Percentiles rank a stretch among this genome's conserved stretches.
Evolutionary conservation across 2,888 invertebrate species (phyloP).

Genomic region (Taphrorychus bicolor): DNA sequence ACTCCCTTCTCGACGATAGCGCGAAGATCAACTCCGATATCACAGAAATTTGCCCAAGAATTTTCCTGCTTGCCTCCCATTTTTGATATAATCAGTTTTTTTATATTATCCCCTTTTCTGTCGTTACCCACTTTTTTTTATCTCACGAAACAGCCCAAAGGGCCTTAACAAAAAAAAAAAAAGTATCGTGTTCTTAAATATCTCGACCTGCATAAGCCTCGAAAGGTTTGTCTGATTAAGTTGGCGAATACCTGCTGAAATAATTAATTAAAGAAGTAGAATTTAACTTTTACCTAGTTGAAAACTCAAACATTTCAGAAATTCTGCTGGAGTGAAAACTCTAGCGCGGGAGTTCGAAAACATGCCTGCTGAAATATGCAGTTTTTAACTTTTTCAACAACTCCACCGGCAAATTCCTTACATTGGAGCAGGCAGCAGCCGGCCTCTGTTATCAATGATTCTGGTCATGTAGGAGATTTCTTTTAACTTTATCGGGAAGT

Average conservation of each 20-base stretch:
- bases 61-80: not conserved
- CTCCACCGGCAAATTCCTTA: not conserved
- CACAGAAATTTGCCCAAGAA: not conserved
- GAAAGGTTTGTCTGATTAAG: not conserved
- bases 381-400: conserved; percentile 1
- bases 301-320: not conserved
- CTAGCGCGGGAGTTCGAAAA: not conserved
- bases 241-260: not conserved
- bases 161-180: not conserved
- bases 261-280: not conserved
- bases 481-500: conserved; percentile 1
- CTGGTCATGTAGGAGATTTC: conserved; percentile 4
- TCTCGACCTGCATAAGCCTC: not conserved
- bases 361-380: conserved; percentile 2
- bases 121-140: not conserved
- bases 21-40: not conserved
- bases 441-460: not conserved
- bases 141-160: too few relatives aligned
- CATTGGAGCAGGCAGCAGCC: not conserved
- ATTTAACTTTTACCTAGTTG: not conserved
- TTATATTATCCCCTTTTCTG: not conserved
- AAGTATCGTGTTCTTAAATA: too few relatives aligned
- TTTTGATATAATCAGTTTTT: not conserved
- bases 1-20: not conserved
- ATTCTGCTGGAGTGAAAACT: not conserved